Evolutionary conservation across 23 tunicate species (phyloP).

Genomic region (Halocynthia roretzi): DNA sequence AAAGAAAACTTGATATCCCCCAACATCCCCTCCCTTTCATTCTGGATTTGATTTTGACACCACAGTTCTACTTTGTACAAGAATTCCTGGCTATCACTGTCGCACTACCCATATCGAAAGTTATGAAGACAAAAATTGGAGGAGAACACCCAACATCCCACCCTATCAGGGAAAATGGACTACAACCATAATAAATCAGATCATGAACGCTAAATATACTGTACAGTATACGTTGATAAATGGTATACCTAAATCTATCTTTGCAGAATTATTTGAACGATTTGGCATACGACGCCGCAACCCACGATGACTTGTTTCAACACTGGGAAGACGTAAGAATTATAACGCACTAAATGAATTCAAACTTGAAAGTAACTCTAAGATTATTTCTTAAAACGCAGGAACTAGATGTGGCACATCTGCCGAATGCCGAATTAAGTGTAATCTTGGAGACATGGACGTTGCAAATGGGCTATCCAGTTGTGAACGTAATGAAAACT

Average conservation of each 20-base stretch:
- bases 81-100: no score
- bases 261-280: slow-evolving; percentile 56
- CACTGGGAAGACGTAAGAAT: slow-evolving; percentile 64
- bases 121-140: no score
- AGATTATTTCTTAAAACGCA: neutral
- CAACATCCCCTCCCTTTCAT: no score
- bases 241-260: neutral
- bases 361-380: neutral
- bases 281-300: slow-evolving; percentile 11
- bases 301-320: slow-evolving; percentile 43
- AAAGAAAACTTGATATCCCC: no score
- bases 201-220: no score
- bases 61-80: no score
- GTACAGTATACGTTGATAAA: neutral
- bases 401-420: slow-evolving; percentile 1
- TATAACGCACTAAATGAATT: neutral
- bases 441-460: slow-evolving; percentile 9
- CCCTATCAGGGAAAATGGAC: no score
- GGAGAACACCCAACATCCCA: no score
- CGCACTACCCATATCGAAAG: no score
- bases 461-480: slow-evolving; percentile 11
- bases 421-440: neutral
- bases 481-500: neutral
- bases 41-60: no score
- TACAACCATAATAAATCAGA: no score